Evolutionary conservation across 2,888 invertebrate species (phyloP), one percentile per base, ranked within the genome.

Genomic region (Synergus gifuensis): DNA sequence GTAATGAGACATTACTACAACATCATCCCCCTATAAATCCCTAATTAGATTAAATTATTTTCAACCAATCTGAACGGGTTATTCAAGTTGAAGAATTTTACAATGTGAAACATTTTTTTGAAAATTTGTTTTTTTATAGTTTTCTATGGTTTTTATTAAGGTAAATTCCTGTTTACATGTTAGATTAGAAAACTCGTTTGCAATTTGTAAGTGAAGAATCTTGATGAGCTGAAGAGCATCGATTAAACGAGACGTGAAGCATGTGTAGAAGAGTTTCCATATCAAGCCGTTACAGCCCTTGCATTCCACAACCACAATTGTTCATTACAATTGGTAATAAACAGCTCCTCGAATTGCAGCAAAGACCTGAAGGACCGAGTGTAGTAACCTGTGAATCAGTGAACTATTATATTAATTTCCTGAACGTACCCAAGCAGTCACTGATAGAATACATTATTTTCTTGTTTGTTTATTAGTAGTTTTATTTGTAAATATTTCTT

Each of bases 241-340:
- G 69, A 81, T 42, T 78, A 79, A 73, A 67, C 80, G 78, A 64
- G 76, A 49, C 77, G 83, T 78, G 85, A 85, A 84, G 83, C 86
- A 86, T 86, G 86, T 87, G 88, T 85, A 81, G 85, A 80, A 85
- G 85, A 83, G 82, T 81, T 79, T 83, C 85, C 85, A 83, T 88
- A 88, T 88, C 88, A 87, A 86, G 84, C 88, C 87, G 86, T 86
- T 77, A 83, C 85, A 84, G 85, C 84, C 85, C 85, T 81, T 83
- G 86, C 87, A 87, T 89, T 89, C 22, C 22, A 28, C 22, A 2
- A 28, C 87, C 87, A 85, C 87, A 86, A 87, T 88, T 87, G 88
- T 86, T 86, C 87, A 87, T 89, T 88, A 89, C 87, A 89, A 89
- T 89, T 89, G 88, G 87, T 87, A 88, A 89, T 88, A 89, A 89